Percentiles rank a stretch among this genome's conserved stretches.
phyloP scores from a whole-genome alignment of 1,140 invertebrate species.

The Prorops nasuta region DNA sequence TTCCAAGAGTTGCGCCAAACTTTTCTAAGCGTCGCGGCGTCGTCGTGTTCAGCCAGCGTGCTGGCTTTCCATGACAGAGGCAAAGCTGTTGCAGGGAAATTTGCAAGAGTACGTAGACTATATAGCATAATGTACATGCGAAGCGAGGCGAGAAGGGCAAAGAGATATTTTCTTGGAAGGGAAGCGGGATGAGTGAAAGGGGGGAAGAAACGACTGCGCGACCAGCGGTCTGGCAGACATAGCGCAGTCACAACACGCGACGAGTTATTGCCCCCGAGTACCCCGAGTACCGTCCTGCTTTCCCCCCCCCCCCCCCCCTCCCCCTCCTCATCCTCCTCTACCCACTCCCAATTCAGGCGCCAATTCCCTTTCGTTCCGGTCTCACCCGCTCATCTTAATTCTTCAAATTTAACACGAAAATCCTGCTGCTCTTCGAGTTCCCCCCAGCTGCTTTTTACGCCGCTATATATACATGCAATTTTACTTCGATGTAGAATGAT shows the following conservation, averaged over 20 bases:
- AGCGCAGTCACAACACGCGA: constrained; percentile 42
- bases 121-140: background rate
- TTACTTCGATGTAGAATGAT: no score
- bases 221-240: constrained; percentile 44
- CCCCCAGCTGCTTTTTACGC: no score
- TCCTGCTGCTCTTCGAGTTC: no score
- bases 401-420: constrained; percentile 32
- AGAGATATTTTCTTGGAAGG: no score
- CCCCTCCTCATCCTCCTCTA: constrained; percentile 7
- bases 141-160: background rate
- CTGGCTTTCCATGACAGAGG: no score
- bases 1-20: no score
- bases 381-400: constrained; percentile 22
- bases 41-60: no score
- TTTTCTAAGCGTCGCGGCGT: no score
- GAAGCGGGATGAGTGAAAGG: background rate
- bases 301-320: constrained; percentile 8
- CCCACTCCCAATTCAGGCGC: background rate
- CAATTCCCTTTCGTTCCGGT: constrained; percentile 5
- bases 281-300: constrained; percentile 14
- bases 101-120: no score
- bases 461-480: no score
- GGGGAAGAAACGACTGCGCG: constrained; percentile 24
- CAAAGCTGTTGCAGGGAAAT: no score
- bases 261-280: constrained; percentile 41